These are phyloP conservation scores for Diabrotica undecimpunctata DNA, from an alignment of 1,140 invertebrate species.

Conservation along the genomic window DNA sequence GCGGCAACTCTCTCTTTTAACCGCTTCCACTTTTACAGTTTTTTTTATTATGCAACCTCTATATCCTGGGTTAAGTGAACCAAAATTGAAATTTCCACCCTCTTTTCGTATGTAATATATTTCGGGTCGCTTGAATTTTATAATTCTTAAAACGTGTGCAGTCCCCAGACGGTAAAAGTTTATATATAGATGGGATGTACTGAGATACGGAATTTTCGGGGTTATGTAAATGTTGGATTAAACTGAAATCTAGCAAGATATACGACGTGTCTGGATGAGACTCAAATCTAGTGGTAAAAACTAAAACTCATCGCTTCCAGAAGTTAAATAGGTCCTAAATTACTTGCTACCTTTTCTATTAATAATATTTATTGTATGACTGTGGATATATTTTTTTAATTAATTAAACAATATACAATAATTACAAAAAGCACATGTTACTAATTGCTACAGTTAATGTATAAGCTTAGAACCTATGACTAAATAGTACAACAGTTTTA, in stretches of 20 bases:
- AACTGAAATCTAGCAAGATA: neutral
- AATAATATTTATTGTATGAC: too few relatives aligned
- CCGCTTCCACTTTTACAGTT: neutral
- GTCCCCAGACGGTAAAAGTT: neutral
- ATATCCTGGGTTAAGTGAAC: conserved; percentile 1
- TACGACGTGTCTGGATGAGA: neutral
- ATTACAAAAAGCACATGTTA: too few relatives aligned
- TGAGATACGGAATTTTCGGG: neutral
- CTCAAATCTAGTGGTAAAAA: neutral
- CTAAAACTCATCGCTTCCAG: too few relatives aligned
- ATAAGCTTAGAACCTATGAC: too few relatives aligned
- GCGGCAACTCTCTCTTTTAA: too few relatives aligned
- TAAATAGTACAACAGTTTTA: too few relatives aligned
- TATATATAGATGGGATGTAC: neutral
- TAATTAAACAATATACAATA: too few relatives aligned
- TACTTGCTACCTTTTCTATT: too few relatives aligned
- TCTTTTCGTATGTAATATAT: neutral
- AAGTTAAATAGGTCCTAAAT: too few relatives aligned
- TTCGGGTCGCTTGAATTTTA: neutral
- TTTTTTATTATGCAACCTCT: neutral
- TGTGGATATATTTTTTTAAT: too few relatives aligned
- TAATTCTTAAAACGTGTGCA: conserved; percentile 2
- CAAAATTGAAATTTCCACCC: neutral
- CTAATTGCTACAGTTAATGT: too few relatives aligned
- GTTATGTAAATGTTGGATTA: conserved; percentile 1